Evolutionary conservation across 2,113 vertebrate species (phyloP).

Genomic region (Galemys pyrenaicus): DNA sequence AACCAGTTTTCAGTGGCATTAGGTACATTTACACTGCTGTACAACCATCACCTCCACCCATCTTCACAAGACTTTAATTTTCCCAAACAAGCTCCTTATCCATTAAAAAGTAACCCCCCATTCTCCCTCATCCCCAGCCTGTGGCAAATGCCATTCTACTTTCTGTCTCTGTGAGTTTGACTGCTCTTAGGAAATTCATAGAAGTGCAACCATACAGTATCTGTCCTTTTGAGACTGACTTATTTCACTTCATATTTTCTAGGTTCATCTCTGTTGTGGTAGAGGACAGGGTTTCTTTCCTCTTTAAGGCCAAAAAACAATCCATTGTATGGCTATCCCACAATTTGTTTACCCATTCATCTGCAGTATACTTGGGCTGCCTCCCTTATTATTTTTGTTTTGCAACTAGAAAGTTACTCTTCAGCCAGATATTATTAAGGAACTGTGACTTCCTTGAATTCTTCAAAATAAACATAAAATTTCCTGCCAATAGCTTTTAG

Average conservation of each 20-base stretch:
- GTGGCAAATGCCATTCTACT: background rate
- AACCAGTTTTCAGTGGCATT: background rate
- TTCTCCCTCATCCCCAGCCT: background rate
- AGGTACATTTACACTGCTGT: background rate
- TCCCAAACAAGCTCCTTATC: background rate
- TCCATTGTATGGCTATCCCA: background rate
- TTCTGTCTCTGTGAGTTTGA: background rate
- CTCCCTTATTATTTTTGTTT: slow-evolving; percentile 20
- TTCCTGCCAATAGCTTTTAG: background rate
- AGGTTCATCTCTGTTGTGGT: background rate
- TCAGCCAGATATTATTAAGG: background rate
- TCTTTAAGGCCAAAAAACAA: background rate
- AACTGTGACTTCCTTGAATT: background rate
- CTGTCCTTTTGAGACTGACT: background rate
- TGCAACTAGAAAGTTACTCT: background rate
- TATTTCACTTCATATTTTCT: background rate
- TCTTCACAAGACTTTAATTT: background rate
- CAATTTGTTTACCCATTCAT: background rate
- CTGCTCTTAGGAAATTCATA: background rate
- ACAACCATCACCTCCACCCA: background rate
- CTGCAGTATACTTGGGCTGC: background rate
- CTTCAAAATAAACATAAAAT: slow-evolving; percentile 25
- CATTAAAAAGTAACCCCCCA: background rate
- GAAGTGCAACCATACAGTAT: background rate
- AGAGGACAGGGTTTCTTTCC: background rate